These are phyloP conservation scores for Noctuana brunneofusca DNA, from an alignment of 2,888 invertebrate genomes.

Conservation along the genomic window DNA sequence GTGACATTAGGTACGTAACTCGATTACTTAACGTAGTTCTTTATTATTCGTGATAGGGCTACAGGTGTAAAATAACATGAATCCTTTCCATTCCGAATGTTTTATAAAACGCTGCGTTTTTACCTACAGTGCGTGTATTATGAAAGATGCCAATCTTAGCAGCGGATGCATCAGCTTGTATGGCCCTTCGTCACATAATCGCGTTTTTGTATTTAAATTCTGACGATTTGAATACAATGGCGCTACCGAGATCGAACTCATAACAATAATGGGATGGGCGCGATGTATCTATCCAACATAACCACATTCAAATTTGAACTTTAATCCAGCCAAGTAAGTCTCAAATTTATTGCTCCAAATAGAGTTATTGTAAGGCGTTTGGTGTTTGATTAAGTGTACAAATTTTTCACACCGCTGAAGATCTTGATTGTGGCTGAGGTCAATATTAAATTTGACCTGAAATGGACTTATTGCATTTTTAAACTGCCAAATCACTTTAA, in stretches of 20 bases:
- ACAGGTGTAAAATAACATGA: too few species aligned
- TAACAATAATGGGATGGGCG: slow-evolving; percentile 70
- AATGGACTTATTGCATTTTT: slow-evolving; percentile 1
- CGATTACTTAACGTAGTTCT: too few species aligned
- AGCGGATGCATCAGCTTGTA: slow-evolving; percentile 68
- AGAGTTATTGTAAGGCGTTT: not conserved
- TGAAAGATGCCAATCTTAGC: slow-evolving; percentile 65
- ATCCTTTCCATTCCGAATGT: too few species aligned
- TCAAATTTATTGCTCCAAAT: not conserved
- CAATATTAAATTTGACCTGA: slow-evolving; percentile 39
- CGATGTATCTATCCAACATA: slow-evolving; percentile 41
- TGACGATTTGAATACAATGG: slow-evolving; percentile 80
- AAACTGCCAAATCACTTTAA: not conserved
- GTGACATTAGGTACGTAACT: too few species aligned
- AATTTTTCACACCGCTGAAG: slow-evolving; percentile 62
- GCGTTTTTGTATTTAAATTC: slow-evolving; percentile 81
- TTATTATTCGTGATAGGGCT: too few species aligned
- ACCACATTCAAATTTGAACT: not conserved
- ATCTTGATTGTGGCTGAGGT: slow-evolving; percentile 56
- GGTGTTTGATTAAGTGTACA: slow-evolving; percentile 37
- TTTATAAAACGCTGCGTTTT: slow-evolving; percentile 42
- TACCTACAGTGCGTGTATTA: slow-evolving; percentile 52
- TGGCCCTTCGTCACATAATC: slow-evolving; percentile 77
- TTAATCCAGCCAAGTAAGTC: not conserved
- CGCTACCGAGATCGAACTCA: slow-evolving; percentile 70